Evolutionary conservation across 2,113 vertebrate species (phyloP).

Genomic region (Pseudorasbora parva): DNA sequence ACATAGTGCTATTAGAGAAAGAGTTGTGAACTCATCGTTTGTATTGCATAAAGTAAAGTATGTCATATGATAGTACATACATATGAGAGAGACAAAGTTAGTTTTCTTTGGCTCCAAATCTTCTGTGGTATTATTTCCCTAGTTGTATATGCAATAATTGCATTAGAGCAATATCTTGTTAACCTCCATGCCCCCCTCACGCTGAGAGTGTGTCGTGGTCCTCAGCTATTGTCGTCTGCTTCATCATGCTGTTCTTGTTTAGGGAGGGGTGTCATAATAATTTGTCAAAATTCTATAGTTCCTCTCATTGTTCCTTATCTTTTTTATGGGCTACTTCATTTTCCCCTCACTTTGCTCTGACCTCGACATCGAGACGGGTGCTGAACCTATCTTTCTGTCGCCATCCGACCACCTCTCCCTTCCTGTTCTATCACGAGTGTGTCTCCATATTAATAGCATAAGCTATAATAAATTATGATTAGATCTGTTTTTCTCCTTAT

Average conservation of each 20-base stretch:
- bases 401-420: constrained; percentile 70
- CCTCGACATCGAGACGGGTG: constrained; percentile 74
- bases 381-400: constrained; percentile 58
- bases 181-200: constrained; percentile 58
- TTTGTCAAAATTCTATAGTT: constrained; percentile 79
- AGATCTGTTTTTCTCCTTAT: background rate
- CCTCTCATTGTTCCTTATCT: constrained; percentile 93
- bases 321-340: constrained; percentile 79
- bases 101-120: constrained; percentile 57
- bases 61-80: constrained; percentile 31
- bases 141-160: constrained; percentile 66
- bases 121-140: constrained; percentile 58
- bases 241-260: constrained; percentile 75
- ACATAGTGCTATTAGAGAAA: background rate
- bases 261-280: constrained; percentile 79
- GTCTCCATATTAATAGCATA: constrained; percentile 61
- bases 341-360: constrained; percentile 74
- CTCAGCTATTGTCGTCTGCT: constrained; percentile 59
- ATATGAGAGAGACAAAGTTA: constrained; percentile 42
- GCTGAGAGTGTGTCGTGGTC: constrained; percentile 60
- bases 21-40: background rate
- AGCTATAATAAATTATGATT: constrained; percentile 33
- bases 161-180: constrained; percentile 65
- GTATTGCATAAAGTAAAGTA: background rate
- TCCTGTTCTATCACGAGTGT: constrained; percentile 64